Percentiles rank a stretch among this genome's conserved stretches.
These are phyloP conservation scores for Philonicus albiceps DNA, from an alignment of 2,888 invertebrate genomes.

Conservation along the genomic window DNA sequence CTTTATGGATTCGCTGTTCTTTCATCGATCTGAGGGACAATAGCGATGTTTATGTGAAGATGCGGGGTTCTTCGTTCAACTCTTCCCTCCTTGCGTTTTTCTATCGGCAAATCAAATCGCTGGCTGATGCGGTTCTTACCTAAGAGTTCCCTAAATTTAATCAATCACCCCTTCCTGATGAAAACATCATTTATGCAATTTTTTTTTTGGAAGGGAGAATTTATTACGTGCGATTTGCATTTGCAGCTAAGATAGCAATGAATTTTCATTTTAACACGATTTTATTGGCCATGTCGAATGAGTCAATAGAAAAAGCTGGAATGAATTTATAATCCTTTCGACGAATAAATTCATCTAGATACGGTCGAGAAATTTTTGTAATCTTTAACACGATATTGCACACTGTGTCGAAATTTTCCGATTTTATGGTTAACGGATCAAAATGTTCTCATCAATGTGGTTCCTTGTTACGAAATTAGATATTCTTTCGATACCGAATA, in stretches of 20 bases:
- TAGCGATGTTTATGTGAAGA: slow-evolving; percentile 18
- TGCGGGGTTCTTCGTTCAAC: background rate
- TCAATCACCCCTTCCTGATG: slow-evolving; percentile 18
- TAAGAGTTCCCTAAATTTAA: background rate
- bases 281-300: slow-evolving; percentile 48
- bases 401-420: slow-evolving; percentile 3
- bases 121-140: background rate
- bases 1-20: slow-evolving; percentile 2
- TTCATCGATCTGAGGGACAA: background rate
- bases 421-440: slow-evolving; percentile 28
- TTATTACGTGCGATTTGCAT: slow-evolving; percentile 16
- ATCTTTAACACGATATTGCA: slow-evolving; percentile 3
- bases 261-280: slow-evolving; percentile 27
- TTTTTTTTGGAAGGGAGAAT: background rate
- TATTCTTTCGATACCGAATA: background rate
- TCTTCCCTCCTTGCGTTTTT: background rate
- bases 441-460: slow-evolving; percentile 21
- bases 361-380: background rate
- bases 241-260: background rate
- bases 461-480: slow-evolving; percentile 13
- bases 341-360: background rate
- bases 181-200: slow-evolving; percentile 32
- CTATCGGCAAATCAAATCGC: background rate
- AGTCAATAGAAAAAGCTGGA: background rate
- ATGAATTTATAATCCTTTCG: background rate